phyloP scores from a whole-genome alignment of 1,140 invertebrate species.

The Drosophila erecta region DNA sequence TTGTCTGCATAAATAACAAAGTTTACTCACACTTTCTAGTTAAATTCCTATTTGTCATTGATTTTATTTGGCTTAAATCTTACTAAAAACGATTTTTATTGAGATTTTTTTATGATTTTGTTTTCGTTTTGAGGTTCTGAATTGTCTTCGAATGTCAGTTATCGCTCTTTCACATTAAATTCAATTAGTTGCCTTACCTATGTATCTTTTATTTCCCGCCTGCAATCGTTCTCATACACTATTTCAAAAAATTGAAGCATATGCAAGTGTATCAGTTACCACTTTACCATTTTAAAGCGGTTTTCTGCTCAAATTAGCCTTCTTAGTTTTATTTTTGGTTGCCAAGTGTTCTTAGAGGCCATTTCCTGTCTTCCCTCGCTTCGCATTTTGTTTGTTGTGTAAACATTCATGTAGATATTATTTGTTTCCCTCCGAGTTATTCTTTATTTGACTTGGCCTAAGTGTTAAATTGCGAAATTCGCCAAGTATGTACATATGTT shows the following conservation, averaged over 20 bases:
- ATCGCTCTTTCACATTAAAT: too few relatives aligned
- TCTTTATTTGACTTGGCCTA: constrained; percentile 43
- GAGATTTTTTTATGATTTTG: neutral
- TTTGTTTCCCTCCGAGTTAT: constrained; percentile 8
- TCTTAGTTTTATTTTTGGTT: constrained; percentile 21
- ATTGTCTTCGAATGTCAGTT: too few relatives aligned
- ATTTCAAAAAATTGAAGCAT: too few relatives aligned
- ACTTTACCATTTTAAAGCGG: constrained; percentile 13
- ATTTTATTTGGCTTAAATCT: neutral
- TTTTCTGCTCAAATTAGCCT: constrained; percentile 55
- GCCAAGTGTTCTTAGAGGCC: constrained; percentile 47
- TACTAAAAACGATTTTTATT: neutral
- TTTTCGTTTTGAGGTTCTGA: neutral
- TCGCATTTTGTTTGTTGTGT: constrained; percentile 61
- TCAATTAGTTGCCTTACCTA: too few relatives aligned
- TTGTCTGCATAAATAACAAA: neutral
- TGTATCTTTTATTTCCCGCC: too few relatives aligned
- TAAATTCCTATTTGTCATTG: neutral
- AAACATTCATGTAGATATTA: constrained; percentile 65
- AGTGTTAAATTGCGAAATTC: constrained; percentile 61
- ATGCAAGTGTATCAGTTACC: neutral
- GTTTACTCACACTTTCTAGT: neutral
- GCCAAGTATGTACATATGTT: neutral
- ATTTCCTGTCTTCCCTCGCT: constrained; percentile 12
- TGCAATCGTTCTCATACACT: too few relatives aligned